Percentiles rank a stretch among this genome's conserved stretches.
Conservation (phyloP, 1,140 invertebrate genomes). For the Drosophila fuyamai region DNA sequence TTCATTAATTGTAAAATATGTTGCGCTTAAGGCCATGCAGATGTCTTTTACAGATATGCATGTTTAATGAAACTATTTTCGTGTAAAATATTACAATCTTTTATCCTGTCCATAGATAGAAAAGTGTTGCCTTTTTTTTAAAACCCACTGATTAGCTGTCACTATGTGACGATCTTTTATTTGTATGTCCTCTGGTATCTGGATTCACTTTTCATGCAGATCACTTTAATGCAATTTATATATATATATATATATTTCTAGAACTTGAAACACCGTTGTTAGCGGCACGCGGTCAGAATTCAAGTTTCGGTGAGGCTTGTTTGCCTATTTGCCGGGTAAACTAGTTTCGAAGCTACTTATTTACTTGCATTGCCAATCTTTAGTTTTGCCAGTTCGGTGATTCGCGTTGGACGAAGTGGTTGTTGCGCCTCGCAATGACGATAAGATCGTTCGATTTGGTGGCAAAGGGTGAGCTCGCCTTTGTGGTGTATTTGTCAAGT, state of each 20-base stretch:
- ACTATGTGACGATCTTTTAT: background rate
- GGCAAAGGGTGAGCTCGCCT: slow-evolving; percentile 26
- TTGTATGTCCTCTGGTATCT: background rate
- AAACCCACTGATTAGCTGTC: no score
- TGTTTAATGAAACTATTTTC: no score
- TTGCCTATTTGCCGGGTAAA: slow-evolving; percentile 30
- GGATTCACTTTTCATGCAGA: slow-evolving; percentile 13
- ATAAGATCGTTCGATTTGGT: slow-evolving; percentile 43
- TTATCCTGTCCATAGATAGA: no score
- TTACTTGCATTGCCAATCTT: background rate
- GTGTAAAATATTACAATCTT: no score
- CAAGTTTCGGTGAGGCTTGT: slow-evolving; percentile 25
- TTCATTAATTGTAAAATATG: no score
- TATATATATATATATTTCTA: background rate
- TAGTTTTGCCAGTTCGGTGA: slow-evolving; percentile 28
- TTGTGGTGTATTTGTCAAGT: background rate
- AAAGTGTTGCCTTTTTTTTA: no score
- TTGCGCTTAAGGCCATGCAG: no score
- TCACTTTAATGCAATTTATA: background rate
- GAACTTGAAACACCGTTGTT: slow-evolving; percentile 4
- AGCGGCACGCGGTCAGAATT: slow-evolving; percentile 24
- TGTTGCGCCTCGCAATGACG: slow-evolving; percentile 33
- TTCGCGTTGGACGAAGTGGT: slow-evolving; percentile 1
- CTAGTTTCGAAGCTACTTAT: slow-evolving; percentile 32
- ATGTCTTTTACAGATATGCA: no score